Conservation (phyloP, 1,140 invertebrate genomes). For the Condylostylus longicornis region DNA sequence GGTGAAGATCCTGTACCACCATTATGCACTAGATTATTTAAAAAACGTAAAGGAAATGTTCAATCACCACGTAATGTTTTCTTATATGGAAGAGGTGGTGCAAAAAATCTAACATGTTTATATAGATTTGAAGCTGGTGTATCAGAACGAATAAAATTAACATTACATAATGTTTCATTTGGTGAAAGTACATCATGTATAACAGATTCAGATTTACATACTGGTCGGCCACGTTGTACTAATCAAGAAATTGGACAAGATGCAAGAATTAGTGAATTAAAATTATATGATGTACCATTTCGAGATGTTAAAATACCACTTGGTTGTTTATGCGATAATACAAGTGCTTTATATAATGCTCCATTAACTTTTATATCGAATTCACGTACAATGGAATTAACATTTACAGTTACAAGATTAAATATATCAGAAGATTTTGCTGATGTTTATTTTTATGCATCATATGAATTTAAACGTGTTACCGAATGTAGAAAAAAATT, state of each 20-base stretch:
- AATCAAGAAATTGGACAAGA: constrained; percentile 34
- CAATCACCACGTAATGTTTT: constrained; percentile 49
- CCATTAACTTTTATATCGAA: constrained; percentile 47
- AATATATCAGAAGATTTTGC: constrained; percentile 55
- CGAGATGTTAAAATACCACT: constrained; percentile 42
- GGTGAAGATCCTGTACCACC: constrained; percentile 49
- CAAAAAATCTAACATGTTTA: constrained; percentile 52
- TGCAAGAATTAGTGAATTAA: constrained; percentile 40
- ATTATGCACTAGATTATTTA: constrained; percentile 31
- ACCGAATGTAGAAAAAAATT: constrained; percentile 48
- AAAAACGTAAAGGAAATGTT: constrained; percentile 29
- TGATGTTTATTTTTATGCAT: constrained; percentile 49
- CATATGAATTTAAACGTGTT: constrained; percentile 47
- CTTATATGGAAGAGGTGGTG: constrained; percentile 59
- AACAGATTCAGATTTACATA: constrained; percentile 55
- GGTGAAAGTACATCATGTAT: constrained; percentile 46
- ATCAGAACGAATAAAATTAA: constrained; percentile 45
- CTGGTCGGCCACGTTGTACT: constrained; percentile 38
- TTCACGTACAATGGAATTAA: constrained; percentile 44
- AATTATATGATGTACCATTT: constrained; percentile 49
- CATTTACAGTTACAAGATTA: constrained; percentile 45
- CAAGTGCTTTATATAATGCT: constrained; percentile 34
- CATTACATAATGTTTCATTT: constrained; percentile 54
- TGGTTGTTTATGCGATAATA: constrained; percentile 53
- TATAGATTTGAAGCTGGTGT: constrained; percentile 54